Evolutionary conservation across 2,113 vertebrate species (phyloP).

Genomic region (Nerophis lumbriciformis): DNA sequence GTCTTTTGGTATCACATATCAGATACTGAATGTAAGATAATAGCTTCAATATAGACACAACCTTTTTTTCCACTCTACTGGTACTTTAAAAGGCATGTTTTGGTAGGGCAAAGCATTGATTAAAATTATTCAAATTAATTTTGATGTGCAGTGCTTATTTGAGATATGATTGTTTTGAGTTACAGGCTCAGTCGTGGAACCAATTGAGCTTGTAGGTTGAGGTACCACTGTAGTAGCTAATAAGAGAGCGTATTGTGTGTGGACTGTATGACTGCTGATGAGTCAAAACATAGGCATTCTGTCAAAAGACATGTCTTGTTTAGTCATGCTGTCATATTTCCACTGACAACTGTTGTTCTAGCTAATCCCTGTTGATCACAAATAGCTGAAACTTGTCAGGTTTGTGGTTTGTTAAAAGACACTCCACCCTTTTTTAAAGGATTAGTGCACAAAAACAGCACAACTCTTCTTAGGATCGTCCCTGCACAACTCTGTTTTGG

Average conservation of each 20-base stretch:
- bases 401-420: constrained; percentile 46
- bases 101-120: too few relatives aligned
- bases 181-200: background rate
- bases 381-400: constrained; percentile 57
- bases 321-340: constrained; percentile 48
- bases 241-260: background rate
- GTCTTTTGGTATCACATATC: too few relatives aligned
- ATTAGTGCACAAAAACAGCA: constrained; percentile 38
- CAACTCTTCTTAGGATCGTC: constrained; percentile 34
- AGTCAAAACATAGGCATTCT: constrained; percentile 34
- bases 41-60: too few relatives aligned
- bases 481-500: constrained; percentile 16
- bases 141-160: too few relatives aligned
- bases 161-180: too few relatives aligned
- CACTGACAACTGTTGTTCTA: constrained; percentile 68
- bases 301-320: constrained; percentile 36
- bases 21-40: too few relatives aligned
- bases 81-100: too few relatives aligned
- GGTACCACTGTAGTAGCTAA: too few relatives aligned
- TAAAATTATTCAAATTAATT: too few relatives aligned
- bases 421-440: constrained; percentile 45
- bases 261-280: constrained; percentile 13
- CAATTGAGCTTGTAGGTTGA: background rate
- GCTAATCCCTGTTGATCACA: constrained; percentile 60
- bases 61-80: too few relatives aligned